A percentile compares a stretch with the other conserved stretches of the same genome.
Evolutionary conservation across 2,888 invertebrate genomes (phyloP).

Genomic region (Busseola fusca): DNA sequence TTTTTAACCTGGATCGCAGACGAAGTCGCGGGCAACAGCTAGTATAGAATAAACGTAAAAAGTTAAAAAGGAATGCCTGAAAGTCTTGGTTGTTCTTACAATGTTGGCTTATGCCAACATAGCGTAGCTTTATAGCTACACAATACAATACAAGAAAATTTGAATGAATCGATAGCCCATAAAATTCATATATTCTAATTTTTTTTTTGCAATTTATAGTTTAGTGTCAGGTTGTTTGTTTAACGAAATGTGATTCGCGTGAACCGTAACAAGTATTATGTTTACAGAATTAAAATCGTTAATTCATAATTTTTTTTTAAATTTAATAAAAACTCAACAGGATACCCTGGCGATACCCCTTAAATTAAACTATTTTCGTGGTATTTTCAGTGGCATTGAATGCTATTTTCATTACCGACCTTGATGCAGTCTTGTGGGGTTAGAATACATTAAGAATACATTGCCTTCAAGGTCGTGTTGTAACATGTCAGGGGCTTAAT

Average conservation of each 20-base stretch:
- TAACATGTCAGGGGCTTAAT: slow-evolving; percentile 27
- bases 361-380: slow-evolving; percentile 8
- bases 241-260: neutral
- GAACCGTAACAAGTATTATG: neutral
- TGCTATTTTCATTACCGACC: slow-evolving; percentile 21
- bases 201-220: neutral
- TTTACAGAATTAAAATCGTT: neutral
- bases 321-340: neutral
- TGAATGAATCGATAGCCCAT: neutral
- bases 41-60: too few species aligned
- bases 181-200: neutral
- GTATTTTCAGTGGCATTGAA: slow-evolving; percentile 7
- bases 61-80: too few species aligned
- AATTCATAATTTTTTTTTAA: too few species aligned
- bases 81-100: neutral
- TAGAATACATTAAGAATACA: slow-evolving; percentile 30
- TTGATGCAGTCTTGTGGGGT: slow-evolving; percentile 21
- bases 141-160: neutral
- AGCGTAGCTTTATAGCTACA: too few species aligned
- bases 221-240: neutral
- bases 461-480: slow-evolving; percentile 12
- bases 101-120: too few species aligned
- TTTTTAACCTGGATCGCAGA: too few species aligned
- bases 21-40: too few species aligned
- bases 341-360: too few species aligned